A percentile compares a stretch with the other conserved stretches of the same genome.
phyloP scores from a whole-genome alignment of 2,113 vertebrate genomes.

The Desmodus rotundus region DNA sequence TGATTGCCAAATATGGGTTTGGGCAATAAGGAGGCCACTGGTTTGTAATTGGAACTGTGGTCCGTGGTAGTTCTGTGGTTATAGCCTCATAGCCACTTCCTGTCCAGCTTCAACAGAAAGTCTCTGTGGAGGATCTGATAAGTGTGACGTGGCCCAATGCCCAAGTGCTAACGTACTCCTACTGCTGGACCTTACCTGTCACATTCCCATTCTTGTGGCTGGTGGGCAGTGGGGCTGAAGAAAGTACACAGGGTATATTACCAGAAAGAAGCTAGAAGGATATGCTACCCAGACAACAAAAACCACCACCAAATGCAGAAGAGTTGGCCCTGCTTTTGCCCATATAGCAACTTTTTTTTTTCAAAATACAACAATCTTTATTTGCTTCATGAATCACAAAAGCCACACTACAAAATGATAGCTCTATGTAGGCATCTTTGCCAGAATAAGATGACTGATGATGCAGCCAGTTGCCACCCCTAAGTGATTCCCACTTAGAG shows the following conservation, averaged over 20 bases:
- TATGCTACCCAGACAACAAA: neutral
- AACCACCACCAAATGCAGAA: neutral
- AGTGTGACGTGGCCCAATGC: neutral
- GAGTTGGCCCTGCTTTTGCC: neutral
- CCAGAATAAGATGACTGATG: neutral
- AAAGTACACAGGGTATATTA: neutral
- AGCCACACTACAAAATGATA: slow-evolving; percentile 10
- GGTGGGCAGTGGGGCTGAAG: neutral
- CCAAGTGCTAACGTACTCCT: neutral
- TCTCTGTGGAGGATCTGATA: neutral
- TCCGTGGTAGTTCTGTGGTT: neutral
- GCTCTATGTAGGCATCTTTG: neutral
- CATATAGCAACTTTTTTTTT: neutral
- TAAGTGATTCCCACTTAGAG: neutral
- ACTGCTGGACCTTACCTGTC: neutral
- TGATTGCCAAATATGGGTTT: neutral
- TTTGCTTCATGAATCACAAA: slow-evolving; percentile 21
- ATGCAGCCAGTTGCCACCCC: neutral
- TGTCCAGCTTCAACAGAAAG: neutral
- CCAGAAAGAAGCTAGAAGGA: neutral
- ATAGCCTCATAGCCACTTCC: neutral
- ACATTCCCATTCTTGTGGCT: neutral
- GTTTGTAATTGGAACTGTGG: neutral
- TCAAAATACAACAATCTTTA: neutral
- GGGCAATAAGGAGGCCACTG: neutral